These are phyloP conservation scores for Palloptera scutellata DNA, from an alignment of 2,888 invertebrate species.

Conservation along the genomic window DNA sequence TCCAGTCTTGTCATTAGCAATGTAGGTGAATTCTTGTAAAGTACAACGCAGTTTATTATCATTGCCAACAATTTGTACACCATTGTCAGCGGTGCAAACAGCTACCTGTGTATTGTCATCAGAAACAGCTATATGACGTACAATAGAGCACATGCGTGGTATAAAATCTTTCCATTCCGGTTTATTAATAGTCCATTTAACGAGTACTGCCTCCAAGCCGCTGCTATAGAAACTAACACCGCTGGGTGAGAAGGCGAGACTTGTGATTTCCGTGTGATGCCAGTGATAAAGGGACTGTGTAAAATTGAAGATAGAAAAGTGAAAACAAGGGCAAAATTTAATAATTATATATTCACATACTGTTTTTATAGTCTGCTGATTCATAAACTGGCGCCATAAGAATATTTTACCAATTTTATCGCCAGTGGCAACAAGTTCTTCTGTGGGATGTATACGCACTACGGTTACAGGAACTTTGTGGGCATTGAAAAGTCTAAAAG, in stretches of 20 bases:
- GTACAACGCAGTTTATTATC: conserved; percentile 67
- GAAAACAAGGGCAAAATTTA: conserved; percentile 32
- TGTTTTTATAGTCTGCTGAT: conserved; percentile 33
- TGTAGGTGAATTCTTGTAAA: conserved; percentile 75
- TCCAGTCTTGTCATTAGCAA: conserved; percentile 65
- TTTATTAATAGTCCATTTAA: conserved; percentile 74
- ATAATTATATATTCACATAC: conserved; percentile 28
- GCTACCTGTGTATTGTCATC: conserved; percentile 72
- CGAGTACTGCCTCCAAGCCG: conserved; percentile 80
- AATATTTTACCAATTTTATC: conserved; percentile 72
- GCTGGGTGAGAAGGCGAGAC: conserved; percentile 71
- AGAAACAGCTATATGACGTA: conserved; percentile 71
- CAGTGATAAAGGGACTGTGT: conserved; percentile 72
- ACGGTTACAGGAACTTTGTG: conserved; percentile 66
- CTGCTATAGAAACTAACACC: conserved; percentile 78
- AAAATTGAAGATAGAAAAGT: conserved; percentile 35
- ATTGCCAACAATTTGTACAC: conserved; percentile 68
- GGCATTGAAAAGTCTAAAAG: conserved; percentile 45
- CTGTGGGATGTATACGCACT: conserved; percentile 73
- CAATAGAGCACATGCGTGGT: conserved; percentile 75
- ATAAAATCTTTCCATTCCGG: conserved; percentile 67
- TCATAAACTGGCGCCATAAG: conserved; percentile 69
- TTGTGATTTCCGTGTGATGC: conserved; percentile 77
- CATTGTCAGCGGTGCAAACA: conserved; percentile 76
- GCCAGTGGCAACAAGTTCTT: conserved; percentile 74